Evolutionary conservation across 2,113 vertebrate species (phyloP).

Genomic region (Onychostruthus taczanowskii): DNA sequence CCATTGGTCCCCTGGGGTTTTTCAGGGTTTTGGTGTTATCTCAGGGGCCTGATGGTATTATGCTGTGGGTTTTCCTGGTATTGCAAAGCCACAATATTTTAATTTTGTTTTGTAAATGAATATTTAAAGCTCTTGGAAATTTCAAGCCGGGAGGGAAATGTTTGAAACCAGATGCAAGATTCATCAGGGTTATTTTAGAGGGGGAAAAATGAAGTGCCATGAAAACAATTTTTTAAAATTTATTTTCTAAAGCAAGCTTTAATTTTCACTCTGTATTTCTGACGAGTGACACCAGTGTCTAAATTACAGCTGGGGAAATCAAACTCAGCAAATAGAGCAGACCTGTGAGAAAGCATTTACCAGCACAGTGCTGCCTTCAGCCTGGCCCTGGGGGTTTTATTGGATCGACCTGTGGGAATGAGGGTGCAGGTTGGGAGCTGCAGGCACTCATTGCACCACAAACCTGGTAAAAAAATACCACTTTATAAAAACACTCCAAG

Average conservation of each 20-base stretch:
- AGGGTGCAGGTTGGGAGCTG: not conserved
- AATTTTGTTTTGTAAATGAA: not conserved
- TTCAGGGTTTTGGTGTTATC: not conserved
- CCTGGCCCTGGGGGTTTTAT: not conserved
- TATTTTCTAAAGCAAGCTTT: not conserved
- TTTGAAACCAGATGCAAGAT: not conserved
- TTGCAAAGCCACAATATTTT: not conserved
- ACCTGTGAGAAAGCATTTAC: not conserved
- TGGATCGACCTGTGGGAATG: not conserved
- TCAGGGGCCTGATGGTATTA: not conserved
- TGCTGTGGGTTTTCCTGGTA: not conserved
- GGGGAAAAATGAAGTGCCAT: not conserved
- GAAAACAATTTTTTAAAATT: not conserved
- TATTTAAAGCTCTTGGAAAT: not conserved
- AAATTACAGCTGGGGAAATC: not conserved
- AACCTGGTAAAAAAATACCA: not conserved
- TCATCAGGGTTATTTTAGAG: not conserved
- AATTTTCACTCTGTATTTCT: not conserved
- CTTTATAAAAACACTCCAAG: not conserved
- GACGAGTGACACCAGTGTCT: not conserved
- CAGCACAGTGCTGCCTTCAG: not conserved
- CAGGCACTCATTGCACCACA: not conserved
- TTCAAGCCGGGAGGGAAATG: rapidly evolving
- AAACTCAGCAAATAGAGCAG: not conserved
- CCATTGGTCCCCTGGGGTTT: not conserved